Percentiles rank a stretch among this genome's conserved stretches.
Conservation (phyloP, 2,888 invertebrate species). For the Drosophila nr. perissopoda region DNA sequence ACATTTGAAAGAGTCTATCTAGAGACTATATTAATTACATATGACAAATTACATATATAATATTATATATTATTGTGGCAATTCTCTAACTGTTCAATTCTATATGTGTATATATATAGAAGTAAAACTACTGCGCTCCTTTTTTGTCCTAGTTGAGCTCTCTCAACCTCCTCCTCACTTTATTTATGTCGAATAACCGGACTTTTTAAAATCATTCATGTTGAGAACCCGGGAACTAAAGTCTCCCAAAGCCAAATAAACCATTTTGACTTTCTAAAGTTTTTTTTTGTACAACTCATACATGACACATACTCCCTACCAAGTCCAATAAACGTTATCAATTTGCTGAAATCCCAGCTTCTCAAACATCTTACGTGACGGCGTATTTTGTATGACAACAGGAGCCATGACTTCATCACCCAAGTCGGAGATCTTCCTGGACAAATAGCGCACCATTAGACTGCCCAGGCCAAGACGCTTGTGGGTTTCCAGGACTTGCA, state of each 20-base stretch:
- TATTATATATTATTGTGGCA: neutral
- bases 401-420: conserved; percentile 75
- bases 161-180: neutral
- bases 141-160: neutral
- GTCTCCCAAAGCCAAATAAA: neutral
- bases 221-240: neutral
- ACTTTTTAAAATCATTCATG: neutral
- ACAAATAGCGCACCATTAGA: conserved; percentile 71
- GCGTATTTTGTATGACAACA: conserved; percentile 65
- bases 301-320: neutral
- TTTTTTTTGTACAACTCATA: neutral
- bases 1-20: neutral
- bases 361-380: conserved; percentile 80
- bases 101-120: neutral
- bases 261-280: neutral
- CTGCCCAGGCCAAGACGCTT: conserved; percentile 78
- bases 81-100: neutral
- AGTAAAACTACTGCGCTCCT: neutral
- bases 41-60: no score
- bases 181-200: neutral
- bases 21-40: neutral
- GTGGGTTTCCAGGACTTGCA: conserved; percentile 77
- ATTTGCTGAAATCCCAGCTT: conserved; percentile 77
- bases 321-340: conserved; percentile 70
- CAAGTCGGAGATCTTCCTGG: conserved; percentile 65